Evolutionary conservation across 2,888 invertebrate genomes (phyloP).

Genomic region (Emmelina monodactyla): DNA sequence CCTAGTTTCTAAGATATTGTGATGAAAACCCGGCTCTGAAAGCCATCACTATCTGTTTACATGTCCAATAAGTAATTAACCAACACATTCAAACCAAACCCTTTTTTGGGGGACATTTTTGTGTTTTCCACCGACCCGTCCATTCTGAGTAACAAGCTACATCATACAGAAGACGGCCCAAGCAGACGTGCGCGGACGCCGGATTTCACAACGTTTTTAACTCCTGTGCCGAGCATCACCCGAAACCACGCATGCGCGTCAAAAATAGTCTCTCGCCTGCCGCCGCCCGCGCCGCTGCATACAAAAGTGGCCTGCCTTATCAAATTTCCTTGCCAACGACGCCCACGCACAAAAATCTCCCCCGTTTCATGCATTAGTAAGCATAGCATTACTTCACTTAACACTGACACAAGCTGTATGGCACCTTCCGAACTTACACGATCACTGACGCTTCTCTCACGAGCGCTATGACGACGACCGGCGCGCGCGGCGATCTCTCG

Average conservation of each 20-base stretch:
- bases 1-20: too few species aligned
- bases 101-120: too few species aligned
- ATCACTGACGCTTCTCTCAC: conserved; percentile 28
- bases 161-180: too few species aligned
- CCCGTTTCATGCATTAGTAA: conserved; percentile 49
- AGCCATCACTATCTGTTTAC: too few species aligned
- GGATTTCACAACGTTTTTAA: conserved; percentile 9
- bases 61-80: too few species aligned
- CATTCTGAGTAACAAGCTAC: too few species aligned
- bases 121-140: too few species aligned
- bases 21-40: too few species aligned
- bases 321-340: conserved; percentile 60
- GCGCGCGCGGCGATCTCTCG: conserved; percentile 37
- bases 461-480: conserved; percentile 19
- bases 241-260: conserved; percentile 31
- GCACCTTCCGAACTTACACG: conserved; percentile 49
- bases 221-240: conserved; percentile 28
- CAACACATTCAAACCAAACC: too few species aligned
- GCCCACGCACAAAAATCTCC: conserved; percentile 31
- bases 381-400: conserved; percentile 33
- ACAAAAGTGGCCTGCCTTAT: conserved; percentile 63
- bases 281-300: conserved; percentile 35
- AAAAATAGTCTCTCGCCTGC: conserved; percentile 48
- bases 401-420: conserved; percentile 27
- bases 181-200: conserved; percentile 11